phyloP scores from a whole-genome alignment of 2,888 invertebrate species.

The Pediacus dermestoides region DNA sequence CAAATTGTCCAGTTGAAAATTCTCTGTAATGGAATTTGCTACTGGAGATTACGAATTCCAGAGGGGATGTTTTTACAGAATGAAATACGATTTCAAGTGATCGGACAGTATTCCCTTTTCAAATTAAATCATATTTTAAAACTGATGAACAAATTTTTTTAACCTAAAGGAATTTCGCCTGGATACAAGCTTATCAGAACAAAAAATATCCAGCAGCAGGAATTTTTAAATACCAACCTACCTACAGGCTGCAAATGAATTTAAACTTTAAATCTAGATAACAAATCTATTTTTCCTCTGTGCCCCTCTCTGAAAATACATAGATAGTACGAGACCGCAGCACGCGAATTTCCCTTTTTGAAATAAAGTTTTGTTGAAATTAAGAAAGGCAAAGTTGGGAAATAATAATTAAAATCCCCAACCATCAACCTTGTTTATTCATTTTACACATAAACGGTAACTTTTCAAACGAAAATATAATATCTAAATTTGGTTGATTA shows the following conservation, averaged over 20 bases:
- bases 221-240: no score
- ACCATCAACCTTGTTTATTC: conserved; percentile 42
- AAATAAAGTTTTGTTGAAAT: no score
- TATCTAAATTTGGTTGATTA: conserved; percentile 49
- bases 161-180: conserved; percentile 19
- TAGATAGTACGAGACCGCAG: no score
- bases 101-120: conserved; percentile 20
- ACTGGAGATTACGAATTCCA: conserved; percentile 45
- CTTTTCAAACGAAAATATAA: conserved; percentile 39
- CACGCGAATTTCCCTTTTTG: no score
- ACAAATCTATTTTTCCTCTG: no score
- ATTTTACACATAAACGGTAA: conserved; percentile 44
- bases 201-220: no score
- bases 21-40: conserved; percentile 41
- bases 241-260: no score
- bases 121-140: conserved; percentile 22
- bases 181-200: no score
- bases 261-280: no score
- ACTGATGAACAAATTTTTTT: conserved; percentile 24
- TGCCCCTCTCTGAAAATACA: no score
- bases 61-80: conserved; percentile 32
- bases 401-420: conserved; percentile 44
- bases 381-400: conserved; percentile 31
- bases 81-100: conserved; percentile 29
- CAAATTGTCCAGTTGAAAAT: conserved; percentile 38